Evolutionary conservation across 2,888 invertebrate genomes (phyloP), one percentile per base, ranked within the genome.

Genomic region (Dexiosoma caninum): DNA sequence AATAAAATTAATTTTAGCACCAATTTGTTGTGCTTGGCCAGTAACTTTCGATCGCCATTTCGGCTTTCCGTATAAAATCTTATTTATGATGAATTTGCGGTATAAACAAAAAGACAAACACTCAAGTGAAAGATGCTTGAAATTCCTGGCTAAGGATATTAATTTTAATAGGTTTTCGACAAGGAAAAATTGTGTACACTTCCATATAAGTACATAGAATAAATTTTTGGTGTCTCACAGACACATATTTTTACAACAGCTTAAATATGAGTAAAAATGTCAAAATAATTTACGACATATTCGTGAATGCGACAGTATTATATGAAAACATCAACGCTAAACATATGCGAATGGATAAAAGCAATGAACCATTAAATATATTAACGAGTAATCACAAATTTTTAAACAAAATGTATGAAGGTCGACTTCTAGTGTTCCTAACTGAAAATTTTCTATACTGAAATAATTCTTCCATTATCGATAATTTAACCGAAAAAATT

Each of bases 121-220:
- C 12, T 44, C 14, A 53, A 69, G 14, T 57, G 40, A 64, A 62
- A 27, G 55, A 77, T 42, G 46, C 57, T 57, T 49, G 57, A 66
- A 64, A 81, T 70, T 77, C 55, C 64, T 81, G 55, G 64, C 74
- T 77, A 74, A 77, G 70, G 69, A 74, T 81, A 81, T 77, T 77
- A 74, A 77, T 53, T 78, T 78, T 74, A 74, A 74, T 78, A 53
- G 72, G 23, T 60, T 64, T 53, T 59, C 44, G 67, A 44, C 51
- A 66, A 30, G 57, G 12, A 23, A 21, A 10, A 27, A 21, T 51
- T 62, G 32, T 14, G 44, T 49, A 30, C 23, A 19, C n/a, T 51
- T 27, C 6, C 16, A 27, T n/a, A n/a, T n/a, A n/a, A n/a, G n/a
- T n/a, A n/a, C n/a, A n/a, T 30, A 23, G 12, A 59, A 14, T 9